Evolutionary conservation across 35 echinoderm and acorn worm genomes (phyloP).

Genomic region (Amphiura filiformis): DNA sequence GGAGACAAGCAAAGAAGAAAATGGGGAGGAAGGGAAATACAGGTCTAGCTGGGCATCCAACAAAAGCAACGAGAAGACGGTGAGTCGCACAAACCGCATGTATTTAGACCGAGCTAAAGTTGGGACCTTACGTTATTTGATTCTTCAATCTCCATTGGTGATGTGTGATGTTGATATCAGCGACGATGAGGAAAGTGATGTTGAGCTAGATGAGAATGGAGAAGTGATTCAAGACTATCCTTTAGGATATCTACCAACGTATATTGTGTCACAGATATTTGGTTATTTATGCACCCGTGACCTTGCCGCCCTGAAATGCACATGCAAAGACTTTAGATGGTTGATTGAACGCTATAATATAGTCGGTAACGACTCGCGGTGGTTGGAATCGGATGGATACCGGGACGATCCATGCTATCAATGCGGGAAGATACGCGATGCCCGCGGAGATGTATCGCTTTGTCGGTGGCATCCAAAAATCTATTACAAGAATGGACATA

Average conservation of each 20-base stretch:
- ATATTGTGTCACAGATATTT: constrained; percentile 74
- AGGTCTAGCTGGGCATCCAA: not conserved
- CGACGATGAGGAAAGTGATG: constrained; percentile 60
- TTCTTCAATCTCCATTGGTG: constrained; percentile 43
- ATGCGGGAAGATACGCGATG: constrained; percentile 91
- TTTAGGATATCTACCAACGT: constrained; percentile 47
- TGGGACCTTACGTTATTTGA: constrained; percentile 38
- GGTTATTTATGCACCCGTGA: constrained; percentile 59
- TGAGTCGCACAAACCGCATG: not conserved
- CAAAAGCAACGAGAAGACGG: not conserved
- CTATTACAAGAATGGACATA: constrained; percentile 81
- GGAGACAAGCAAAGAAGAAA: not conserved
- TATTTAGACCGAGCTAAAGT: constrained; percentile 37
- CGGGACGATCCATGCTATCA: constrained; percentile 88
- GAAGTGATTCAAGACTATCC: constrained; percentile 34
- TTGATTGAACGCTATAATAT: constrained; percentile 83
- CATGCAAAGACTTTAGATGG: constrained; percentile 89
- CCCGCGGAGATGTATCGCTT: constrained; percentile 85
- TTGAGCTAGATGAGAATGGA: constrained; percentile 26
- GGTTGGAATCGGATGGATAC: constrained; percentile 48
- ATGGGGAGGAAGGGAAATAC: not conserved
- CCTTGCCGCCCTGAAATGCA: constrained; percentile 77
- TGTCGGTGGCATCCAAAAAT: constrained; percentile 92
- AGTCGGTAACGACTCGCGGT: constrained; percentile 59
- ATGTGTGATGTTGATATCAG: constrained; percentile 38